Conservation (phyloP, 2,888 invertebrate genomes). For the Torymus tubicola region DNA sequence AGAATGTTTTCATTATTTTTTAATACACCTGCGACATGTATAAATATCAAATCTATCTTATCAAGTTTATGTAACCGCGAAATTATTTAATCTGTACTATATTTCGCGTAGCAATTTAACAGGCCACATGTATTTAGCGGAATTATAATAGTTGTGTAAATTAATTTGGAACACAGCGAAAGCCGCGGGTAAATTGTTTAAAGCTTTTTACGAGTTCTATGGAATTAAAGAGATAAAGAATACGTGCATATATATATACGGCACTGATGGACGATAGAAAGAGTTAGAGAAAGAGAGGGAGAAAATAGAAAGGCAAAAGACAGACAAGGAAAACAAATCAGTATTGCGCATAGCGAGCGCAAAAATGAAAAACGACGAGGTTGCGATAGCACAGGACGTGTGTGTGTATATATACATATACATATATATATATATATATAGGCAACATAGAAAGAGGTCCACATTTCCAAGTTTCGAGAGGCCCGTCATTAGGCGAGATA, state of each 20-base stretch:
- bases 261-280: neutral
- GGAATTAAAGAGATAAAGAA: constrained; percentile 5
- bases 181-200: neutral
- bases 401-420: neutral
- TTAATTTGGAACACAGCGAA: neutral
- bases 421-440: neutral
- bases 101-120: no score
- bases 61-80: no score
- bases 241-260: neutral
- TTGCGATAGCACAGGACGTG: neutral
- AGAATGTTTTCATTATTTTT: no score
- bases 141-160: neutral
- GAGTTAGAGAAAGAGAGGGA: neutral
- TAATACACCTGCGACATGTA: no score
- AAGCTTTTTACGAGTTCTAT: constrained; percentile 18
- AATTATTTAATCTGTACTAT: no score
- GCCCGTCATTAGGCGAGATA: constrained; percentile 42
- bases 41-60: no score
- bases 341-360: neutral
- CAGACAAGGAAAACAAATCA: constrained; percentile 17
- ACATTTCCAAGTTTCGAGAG: neutral
- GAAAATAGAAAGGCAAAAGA: neutral
- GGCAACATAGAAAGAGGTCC: neutral
- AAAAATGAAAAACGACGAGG: constrained; percentile 19
- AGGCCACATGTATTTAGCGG: no score